Conservation (phyloP, 2,888 invertebrate genomes). For the Empis livida region DNA sequence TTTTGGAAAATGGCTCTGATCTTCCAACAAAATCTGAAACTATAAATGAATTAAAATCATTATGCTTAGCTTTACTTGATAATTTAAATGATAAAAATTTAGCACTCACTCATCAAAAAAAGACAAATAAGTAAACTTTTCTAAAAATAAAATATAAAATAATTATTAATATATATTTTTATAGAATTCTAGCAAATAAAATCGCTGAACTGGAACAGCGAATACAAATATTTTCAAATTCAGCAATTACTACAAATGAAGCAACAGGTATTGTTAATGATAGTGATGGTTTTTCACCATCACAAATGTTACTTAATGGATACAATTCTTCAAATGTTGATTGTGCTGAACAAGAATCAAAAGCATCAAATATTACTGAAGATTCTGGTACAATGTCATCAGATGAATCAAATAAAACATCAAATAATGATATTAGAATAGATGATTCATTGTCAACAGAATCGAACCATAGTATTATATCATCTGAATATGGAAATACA, state of each 20-base stretch:
- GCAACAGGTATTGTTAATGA: constrained; percentile 15
- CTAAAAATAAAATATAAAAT: background rate
- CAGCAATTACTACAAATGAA: constrained; percentile 13
- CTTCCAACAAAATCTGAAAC: constrained; percentile 50
- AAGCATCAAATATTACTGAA: constrained; percentile 36
- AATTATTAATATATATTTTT: constrained; percentile 1
- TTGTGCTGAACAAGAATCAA: constrained; percentile 21
- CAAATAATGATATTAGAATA: constrained; percentile 24
- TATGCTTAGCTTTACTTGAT: constrained; percentile 68
- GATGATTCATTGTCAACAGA: constrained; percentile 27
- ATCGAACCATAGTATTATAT: constrained; percentile 28
- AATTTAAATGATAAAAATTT: constrained; percentile 75
- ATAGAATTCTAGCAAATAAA: constrained; percentile 64
- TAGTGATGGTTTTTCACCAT: constrained; percentile 37
- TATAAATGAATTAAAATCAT: constrained; percentile 59
- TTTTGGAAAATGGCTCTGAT: constrained; percentile 41
- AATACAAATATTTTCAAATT: constrained; percentile 46
- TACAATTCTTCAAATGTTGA: constrained; percentile 43
- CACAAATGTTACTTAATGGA: constrained; percentile 52
- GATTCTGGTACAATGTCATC: constrained; percentile 25
- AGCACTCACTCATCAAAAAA: constrained; percentile 71
- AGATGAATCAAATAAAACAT: constrained; percentile 21
- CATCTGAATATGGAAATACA: constrained; percentile 30
- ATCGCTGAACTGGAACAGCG: constrained; percentile 72
- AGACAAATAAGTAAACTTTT: constrained; percentile 60